These are phyloP conservation scores for Catagonus wagneri DNA, from an alignment of 2,113 vertebrate genomes.

Conservation along the genomic window DNA sequence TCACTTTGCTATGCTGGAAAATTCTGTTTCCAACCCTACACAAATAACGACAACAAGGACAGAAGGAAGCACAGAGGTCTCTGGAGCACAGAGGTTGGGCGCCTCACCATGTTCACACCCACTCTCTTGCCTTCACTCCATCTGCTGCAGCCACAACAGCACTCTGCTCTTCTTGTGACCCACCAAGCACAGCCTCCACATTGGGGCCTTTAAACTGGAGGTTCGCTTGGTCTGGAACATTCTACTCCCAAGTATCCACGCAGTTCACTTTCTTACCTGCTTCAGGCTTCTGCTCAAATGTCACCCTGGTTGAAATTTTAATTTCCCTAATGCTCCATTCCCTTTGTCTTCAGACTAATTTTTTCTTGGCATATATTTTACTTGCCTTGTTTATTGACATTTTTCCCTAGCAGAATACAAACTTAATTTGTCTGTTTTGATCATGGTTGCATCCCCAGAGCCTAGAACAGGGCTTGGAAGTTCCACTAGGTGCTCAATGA, in stretches of 20 bases:
- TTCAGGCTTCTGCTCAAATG: background rate
- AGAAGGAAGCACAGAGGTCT: background rate
- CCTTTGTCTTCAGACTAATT: background rate
- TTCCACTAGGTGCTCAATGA: background rate
- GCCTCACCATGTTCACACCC: too few relatives aligned
- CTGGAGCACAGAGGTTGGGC: accelerated
- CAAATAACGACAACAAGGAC: too few relatives aligned
- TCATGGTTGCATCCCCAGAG: background rate
- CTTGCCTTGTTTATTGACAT: background rate
- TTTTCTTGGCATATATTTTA: background rate
- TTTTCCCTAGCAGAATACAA: background rate
- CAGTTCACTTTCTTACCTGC: background rate
- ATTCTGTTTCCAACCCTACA: too few relatives aligned
- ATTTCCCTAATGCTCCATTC: background rate
- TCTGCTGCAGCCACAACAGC: background rate
- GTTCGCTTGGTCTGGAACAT: background rate
- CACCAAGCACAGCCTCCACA: background rate
- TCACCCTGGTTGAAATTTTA: background rate
- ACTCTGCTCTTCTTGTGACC: background rate
- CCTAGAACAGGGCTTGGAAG: background rate
- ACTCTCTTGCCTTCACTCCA: background rate
- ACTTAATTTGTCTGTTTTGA: background rate
- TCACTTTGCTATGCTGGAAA: too few relatives aligned
- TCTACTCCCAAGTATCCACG: background rate
- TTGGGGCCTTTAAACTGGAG: background rate